A percentile compares a stretch with the other conserved stretches of the same genome.
These are phyloP conservation scores for Anser brachyrhynchus DNA, from an alignment of 2,113 vertebrate genomes.

Conservation along the genomic window DNA sequence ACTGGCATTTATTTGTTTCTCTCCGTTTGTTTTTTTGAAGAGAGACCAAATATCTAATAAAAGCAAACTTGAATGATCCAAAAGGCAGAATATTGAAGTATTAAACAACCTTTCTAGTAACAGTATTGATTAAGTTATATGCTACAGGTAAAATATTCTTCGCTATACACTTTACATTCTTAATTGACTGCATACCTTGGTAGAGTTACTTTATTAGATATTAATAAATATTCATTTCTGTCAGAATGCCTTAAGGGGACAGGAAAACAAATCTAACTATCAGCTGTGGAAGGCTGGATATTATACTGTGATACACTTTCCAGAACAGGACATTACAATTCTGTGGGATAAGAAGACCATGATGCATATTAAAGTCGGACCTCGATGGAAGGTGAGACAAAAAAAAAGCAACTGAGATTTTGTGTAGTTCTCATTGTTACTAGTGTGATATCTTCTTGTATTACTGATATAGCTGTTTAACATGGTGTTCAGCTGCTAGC, in stretches of 20 bases:
- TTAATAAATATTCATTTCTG: conserved; percentile 37
- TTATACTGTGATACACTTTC: conserved; percentile 91
- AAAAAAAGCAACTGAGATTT: neutral
- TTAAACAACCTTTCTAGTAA: neutral
- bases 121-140: neutral
- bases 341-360: conserved; percentile 98
- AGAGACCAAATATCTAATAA: neutral
- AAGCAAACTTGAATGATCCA: neutral
- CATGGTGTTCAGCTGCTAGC: neutral
- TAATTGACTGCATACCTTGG: neutral
- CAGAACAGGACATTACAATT: conserved; percentile 89
- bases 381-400: conserved; percentile 90
- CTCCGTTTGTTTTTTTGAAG: neutral
- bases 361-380: conserved; percentile 92
- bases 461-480: neutral
- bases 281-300: conserved; percentile 93
- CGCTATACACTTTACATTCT: neutral
- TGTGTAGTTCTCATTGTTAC: neutral
- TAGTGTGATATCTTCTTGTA: neutral
- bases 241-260: conserved; percentile 62
- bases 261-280: conserved; percentile 83
- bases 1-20: neutral
- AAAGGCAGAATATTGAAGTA: neutral
- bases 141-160: neutral
- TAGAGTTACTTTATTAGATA: neutral